Evolutionary conservation across 2,797 vertebrate species (phyloP), one percentile per base, ranked within the genome.

Genomic region (Pagetopsis macropterus): DNA sequence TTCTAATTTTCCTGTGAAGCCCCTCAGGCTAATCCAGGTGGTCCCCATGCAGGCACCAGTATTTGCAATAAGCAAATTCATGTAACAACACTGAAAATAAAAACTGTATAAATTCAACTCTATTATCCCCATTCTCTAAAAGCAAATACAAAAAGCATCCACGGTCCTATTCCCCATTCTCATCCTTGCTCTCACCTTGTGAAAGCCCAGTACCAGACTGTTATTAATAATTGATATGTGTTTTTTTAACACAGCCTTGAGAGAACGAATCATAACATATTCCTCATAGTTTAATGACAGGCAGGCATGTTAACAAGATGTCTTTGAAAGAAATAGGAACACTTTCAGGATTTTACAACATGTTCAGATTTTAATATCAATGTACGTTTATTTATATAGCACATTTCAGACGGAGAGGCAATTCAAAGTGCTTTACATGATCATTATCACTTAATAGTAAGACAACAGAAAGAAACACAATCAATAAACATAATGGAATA

Each of bases 161-260:
- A 33, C 27, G 37, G 57, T n/a, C 56, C 41, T 16, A 1, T 37
- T 76, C 46, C 51, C 46, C 67, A 52, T 44, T 46, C 13, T 54
- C 84, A 75, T 81, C 68, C 66, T 84, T 83, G 67, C 48, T 78
- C 68, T 88, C 79, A 84, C 87, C 73, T 85, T 84, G 80, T 67
- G 66, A 84, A 64, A 44, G 17, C 76, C 75, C 76, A 59, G 81
- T 70, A 82, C 77, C 82, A 78, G 73, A 70, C 67, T 69, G 76
- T 80, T 57, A 83, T 87, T 82, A 37, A 88, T 89, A 82, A 89
- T 92, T 87, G 76, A 87, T 71, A 79, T 9, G 51, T n/a, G 75
- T 82, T 81, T 45, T 66, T 73, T 21, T 3, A 65, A 86, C 65
- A 67, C 55, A 81, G 76, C 66, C 61, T 66, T 79, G 80, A 56